Evolutionary conservation across 2,888 invertebrate species (phyloP).

Genomic region (Drosophila borealis): DNA sequence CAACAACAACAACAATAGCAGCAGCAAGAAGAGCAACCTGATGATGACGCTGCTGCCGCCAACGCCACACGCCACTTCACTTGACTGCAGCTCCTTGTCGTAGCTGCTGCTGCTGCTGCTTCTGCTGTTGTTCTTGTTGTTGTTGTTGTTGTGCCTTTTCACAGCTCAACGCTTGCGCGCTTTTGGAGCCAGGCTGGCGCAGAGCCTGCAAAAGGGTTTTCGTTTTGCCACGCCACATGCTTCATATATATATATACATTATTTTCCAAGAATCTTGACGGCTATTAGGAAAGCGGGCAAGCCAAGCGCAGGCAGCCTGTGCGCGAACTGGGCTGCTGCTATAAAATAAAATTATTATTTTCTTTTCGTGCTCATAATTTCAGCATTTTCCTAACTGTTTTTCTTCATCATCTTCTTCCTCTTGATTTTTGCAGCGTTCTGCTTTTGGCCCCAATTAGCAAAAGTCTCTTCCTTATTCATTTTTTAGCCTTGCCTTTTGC

Average conservation of each 20-base stretch:
- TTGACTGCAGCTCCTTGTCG: conserved; percentile 65
- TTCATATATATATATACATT: conserved; percentile 47
- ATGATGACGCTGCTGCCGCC: conserved; percentile 44
- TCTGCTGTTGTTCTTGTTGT: conserved; percentile 35
- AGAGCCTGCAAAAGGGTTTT: conserved; percentile 57
- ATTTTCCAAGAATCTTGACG: conserved; percentile 76
- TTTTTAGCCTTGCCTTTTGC: conserved; percentile 51
- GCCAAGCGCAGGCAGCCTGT: conserved; percentile 24
- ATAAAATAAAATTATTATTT: conserved; percentile 77
- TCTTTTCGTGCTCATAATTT: conserved; percentile 78
- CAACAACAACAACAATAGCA: conserved; percentile 20
- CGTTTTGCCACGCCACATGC: conserved; percentile 45
- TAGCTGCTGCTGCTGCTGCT: conserved; percentile 33
- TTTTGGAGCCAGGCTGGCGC: conserved; percentile 49
- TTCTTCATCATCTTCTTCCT: not conserved
- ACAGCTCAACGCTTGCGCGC: conserved; percentile 76
- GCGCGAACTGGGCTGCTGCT: conserved; percentile 19
- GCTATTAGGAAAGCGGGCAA: conserved; percentile 72
- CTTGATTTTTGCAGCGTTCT: conserved; percentile 10
- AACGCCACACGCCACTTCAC: conserved; percentile 76
- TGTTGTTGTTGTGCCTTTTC: conserved; percentile 59
- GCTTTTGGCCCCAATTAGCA: conserved; percentile 68
- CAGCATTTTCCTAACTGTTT: conserved; percentile 51
- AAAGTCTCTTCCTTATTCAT: conserved; percentile 65
- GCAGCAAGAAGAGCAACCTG: conserved; percentile 27